phyloP scores from a whole-genome alignment of 2,797 vertebrate species.

The Glossophaga mutica region DNA sequence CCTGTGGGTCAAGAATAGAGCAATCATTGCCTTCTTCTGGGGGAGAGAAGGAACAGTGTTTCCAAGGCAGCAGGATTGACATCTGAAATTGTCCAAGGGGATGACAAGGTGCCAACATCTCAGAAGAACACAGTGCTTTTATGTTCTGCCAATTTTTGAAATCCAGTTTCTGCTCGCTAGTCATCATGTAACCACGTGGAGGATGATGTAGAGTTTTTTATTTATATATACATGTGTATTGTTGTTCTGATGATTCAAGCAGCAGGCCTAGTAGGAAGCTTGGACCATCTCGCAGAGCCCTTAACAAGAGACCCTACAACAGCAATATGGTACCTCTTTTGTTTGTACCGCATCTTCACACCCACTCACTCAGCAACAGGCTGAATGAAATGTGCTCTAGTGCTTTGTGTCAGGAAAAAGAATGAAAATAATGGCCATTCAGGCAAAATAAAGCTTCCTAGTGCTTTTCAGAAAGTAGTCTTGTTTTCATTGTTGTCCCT shows the following conservation, averaged over 20 bases:
- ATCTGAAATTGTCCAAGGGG: not conserved
- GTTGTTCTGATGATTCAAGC: conserved; percentile 41
- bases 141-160: conserved; percentile 24
- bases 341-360: conserved; percentile 42
- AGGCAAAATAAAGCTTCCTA: conserved; percentile 62
- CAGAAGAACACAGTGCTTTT: not conserved
- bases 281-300: not conserved
- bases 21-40: not conserved
- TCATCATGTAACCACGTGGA: not conserved
- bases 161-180: not conserved
- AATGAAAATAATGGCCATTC: conserved; percentile 65
- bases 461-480: conserved; percentile 58
- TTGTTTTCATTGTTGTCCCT: conserved; percentile 54
- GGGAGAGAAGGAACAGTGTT: not conserved
- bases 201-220: not conserved
- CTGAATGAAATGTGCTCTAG: conserved; percentile 55
- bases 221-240: not conserved
- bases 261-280: not conserved
- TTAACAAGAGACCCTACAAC: conserved; percentile 22
- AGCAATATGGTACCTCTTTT: conserved; percentile 33
- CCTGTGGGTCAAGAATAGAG: not conserved
- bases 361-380: conserved; percentile 52
- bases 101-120: not conserved
- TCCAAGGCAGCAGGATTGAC: not conserved
- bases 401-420: conserved; percentile 62